Evolutionary conservation across 2,888 invertebrate species (phyloP), one percentile per base, ranked within the genome.

Genomic region (Agrotis segetum): DNA sequence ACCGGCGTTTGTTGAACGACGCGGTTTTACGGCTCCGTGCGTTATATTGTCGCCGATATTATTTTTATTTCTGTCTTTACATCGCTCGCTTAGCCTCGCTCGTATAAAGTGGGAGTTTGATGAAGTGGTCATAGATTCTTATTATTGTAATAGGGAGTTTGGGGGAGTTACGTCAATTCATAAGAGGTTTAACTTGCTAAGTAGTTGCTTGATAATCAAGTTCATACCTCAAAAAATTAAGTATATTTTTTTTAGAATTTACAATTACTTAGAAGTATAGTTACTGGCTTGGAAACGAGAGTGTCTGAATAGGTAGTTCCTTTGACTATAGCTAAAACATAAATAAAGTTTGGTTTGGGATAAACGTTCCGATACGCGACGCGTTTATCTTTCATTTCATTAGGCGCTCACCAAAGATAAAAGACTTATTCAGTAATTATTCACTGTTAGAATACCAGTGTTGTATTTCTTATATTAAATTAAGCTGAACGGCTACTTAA

Each of bases 11-110:
- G 86, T 72, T 63, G 65, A 87, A 81, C 80, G 82, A 79, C 82
- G 78, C 76, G 79, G 82, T 93, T 93, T 40, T 92, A 93, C 87
- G 87, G 87, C 84, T 82, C 86, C 88, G 87, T 92, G 90, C 87
- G 89, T 89, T 92, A 93, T 93, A 93, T 92, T 86, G 89, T 81
- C 83, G 69, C 69, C 74, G 65, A 78, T 79, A 87, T 89, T 88
- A 88, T 89, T 85, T 88, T 87, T 87, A 88, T 89, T 85, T 77
- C 67, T 69, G 77, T 81, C 78, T 87, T 84, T 82, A 87, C 85
- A 74, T 66, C 61, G 55, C 59, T 71, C 60, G 52, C 75, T 74
- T 68, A 72, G 63, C n/a, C 66, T 81, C 55, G 17, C 52, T 70
- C 52, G 50, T 67, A 75, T 77, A 61, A 74, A 78, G 16, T 55